Evolutionary conservation across 2,888 invertebrate species (phyloP).

Genomic region (Drosophila limbata): DNA sequence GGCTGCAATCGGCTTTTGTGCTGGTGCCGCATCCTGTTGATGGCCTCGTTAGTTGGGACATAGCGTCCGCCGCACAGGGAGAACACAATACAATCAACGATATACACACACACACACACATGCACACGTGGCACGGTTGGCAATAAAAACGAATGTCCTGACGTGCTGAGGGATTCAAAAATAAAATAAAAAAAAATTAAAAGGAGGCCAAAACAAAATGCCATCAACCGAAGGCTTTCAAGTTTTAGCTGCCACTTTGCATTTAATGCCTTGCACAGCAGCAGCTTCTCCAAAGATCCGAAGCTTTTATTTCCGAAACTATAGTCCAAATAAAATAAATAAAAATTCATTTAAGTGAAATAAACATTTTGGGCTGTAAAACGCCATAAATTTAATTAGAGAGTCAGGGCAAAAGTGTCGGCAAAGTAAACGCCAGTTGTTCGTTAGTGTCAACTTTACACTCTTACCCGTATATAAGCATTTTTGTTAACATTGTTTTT

Average conservation of each 20-base stretch:
- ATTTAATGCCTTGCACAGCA: conserved; percentile 55
- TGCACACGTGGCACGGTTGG: conserved; percentile 37
- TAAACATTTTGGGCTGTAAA: conserved; percentile 34
- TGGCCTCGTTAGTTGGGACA: conserved; percentile 79
- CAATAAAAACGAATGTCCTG: conserved; percentile 75
- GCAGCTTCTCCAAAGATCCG: conserved; percentile 17
- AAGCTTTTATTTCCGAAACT: conserved; percentile 4
- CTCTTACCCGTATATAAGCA: conserved; percentile 4
- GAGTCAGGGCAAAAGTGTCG: conserved; percentile 29
- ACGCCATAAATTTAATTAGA: conserved; percentile 72
- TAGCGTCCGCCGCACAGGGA: conserved; percentile 54
- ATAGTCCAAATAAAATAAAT: conserved; percentile 22
- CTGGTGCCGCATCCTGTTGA: conserved; percentile 73
- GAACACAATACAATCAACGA: conserved; percentile 70
- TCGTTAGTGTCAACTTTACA: neutral
- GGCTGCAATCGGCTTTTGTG: conserved; percentile 78
- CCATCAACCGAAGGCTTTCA: conserved; percentile 49
- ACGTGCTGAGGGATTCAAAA: conserved; percentile 43
- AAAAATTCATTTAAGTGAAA: conserved; percentile 24
- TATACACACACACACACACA: conserved; percentile 33
- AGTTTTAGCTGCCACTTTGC: conserved; percentile 60
- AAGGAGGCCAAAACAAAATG: conserved; percentile 61
- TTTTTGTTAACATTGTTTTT: conserved; percentile 52
- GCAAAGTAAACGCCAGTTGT: neutral
- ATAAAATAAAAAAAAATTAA: conserved; percentile 35